These are phyloP conservation scores for Microdon myrmicae DNA, from an alignment of 2,888 invertebrate genomes.

Conservation along the genomic window DNA sequence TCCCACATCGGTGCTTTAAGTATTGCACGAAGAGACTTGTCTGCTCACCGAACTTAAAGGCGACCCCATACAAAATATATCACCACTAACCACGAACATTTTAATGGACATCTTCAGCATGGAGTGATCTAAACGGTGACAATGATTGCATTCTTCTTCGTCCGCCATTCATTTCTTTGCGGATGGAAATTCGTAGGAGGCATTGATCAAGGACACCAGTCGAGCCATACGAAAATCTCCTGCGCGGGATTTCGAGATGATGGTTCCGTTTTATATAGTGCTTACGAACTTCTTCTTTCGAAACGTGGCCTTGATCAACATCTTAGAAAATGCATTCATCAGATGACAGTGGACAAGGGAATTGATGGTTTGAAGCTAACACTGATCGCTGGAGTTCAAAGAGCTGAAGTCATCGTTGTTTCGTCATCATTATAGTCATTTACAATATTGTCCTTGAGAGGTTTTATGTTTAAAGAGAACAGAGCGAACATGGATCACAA, in stretches of 20 bases:
- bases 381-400: too few relatives aligned
- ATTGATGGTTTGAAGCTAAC: too few relatives aligned
- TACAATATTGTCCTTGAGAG: too few relatives aligned
- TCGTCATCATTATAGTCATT: too few relatives aligned
- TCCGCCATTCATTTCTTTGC: constrained; percentile 85
- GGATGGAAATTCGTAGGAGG: constrained; percentile 90
- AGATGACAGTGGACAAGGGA: too few relatives aligned
- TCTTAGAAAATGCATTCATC: too few relatives aligned
- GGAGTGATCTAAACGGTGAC: constrained; percentile 95
- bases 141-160: constrained; percentile 90
- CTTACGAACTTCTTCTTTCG: constrained; percentile 93
- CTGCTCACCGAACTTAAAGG: constrained; percentile 73
- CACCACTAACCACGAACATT: constrained; percentile 95
- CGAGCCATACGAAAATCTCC: constrained; percentile 95
- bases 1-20: constrained; percentile 58
- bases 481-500: too few relatives aligned
- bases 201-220: constrained; percentile 96
- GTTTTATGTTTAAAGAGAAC: too few relatives aligned
- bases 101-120: constrained; percentile 90
- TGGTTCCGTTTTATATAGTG: constrained; percentile 95
- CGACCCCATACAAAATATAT: constrained; percentile 97
- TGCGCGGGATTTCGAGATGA: constrained; percentile 91
- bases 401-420: too few relatives aligned
- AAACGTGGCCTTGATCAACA: too few relatives aligned
- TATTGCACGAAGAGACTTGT: constrained; percentile 68